Evolutionary conservation across 2,113 vertebrate genomes (phyloP), one percentile per base, ranked within the genome.

Genomic region (Hydropotes inermis): DNA sequence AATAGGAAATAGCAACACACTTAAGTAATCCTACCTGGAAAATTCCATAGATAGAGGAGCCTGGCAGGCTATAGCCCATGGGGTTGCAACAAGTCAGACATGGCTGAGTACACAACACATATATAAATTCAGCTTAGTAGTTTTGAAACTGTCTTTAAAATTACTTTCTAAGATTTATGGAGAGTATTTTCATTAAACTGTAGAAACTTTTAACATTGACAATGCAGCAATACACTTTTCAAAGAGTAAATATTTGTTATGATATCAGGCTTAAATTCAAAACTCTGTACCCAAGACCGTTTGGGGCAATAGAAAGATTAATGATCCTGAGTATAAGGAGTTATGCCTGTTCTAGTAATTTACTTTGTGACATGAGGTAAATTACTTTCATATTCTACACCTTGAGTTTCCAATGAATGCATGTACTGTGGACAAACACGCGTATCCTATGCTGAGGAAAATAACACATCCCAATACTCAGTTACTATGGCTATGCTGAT

Each of bases 171-270:
- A 79, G 27, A 52, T 47, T 61, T 30, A 43, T 43, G 47, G 45
- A 11, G 10, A 89, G 30, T 70, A 70, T 82, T 94, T 94, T 82
- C 30, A 94, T 81, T 81, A 55, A 64, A 81, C 54, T 55, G 17
- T 81, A 15, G 47, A 43, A 64, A 76, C 10, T 70, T 28, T 43
- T 76, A 87, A 21, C 55, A 79, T 87, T 81, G 36, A 60, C 54
- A 13, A n/a, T 55, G 27, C 4, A 27, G 9, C 27, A 79, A 15
- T 45, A 67, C 19, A 16, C n/a, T 88, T 88, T 28, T 33, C 10
- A 88, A 55, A 88, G 27, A 88, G 54, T 64, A 64, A 81, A 16
- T 47, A 55, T 61, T 64, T 88, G 12, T 55, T 33, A 67, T 28
- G 14, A 55, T 54, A 45, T 15, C 36, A 81, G 28, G 27, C n/a